Evolutionary conservation across 2,113 vertebrate species (phyloP).

Genomic region (Erpornis zantholeuca): DNA sequence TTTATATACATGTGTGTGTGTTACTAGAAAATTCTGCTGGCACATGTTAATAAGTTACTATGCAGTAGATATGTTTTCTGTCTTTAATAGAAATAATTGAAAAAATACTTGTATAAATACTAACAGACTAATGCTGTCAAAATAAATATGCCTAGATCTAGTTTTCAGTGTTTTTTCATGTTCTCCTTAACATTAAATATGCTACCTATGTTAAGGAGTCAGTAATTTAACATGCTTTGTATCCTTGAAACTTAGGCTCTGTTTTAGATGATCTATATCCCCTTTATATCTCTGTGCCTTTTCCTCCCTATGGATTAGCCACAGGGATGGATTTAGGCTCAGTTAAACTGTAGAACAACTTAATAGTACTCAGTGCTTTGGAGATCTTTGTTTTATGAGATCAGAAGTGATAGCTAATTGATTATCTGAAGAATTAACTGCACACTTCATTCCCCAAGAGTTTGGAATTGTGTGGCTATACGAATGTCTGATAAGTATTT

Average conservation of each 20-base stretch:
- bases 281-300: not conserved
- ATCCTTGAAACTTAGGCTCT: not conserved
- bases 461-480: not conserved
- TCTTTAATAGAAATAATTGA: not conserved
- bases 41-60: not conserved
- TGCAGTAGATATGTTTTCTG: not conserved
- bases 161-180: not conserved
- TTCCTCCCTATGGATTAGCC: not conserved
- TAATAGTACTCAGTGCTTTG: not conserved
- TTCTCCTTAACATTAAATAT: not conserved
- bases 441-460: not conserved
- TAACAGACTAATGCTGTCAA: constrained; percentile 14
- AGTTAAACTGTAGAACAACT: not conserved
- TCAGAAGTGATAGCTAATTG: not conserved
- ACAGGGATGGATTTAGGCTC: not conserved
- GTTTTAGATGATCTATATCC: not conserved
- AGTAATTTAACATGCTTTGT: not conserved
- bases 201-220: not conserved
- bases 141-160: not conserved
- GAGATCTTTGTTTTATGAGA: not conserved
- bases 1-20: rapidly evolving
- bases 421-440: not conserved
- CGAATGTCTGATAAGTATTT: not conserved
- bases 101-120: not conserved
- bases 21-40: not conserved